Conservation (phyloP, 2,797 vertebrate species). For the Myotis myotis region DNA sequence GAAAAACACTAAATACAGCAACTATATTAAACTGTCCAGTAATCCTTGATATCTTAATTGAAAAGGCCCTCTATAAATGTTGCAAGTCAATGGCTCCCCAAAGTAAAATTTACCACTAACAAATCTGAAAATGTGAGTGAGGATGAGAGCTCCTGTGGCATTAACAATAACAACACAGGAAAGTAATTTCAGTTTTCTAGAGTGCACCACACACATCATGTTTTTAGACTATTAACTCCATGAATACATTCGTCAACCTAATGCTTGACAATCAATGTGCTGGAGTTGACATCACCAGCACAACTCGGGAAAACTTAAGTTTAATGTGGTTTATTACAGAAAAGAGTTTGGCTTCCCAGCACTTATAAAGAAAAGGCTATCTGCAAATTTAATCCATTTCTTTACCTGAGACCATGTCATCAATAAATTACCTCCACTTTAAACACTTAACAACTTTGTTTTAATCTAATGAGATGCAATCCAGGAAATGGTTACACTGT, state of each 20-base stretch:
- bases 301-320: background rate
- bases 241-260: background rate
- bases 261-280: background rate
- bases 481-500: background rate
- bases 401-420: constrained; percentile 3
- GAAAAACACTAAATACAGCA: constrained; percentile 28
- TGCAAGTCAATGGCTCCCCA: background rate
- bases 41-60: constrained; percentile 37
- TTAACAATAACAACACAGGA: background rate
- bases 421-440: constrained; percentile 31
- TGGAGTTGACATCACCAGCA: background rate
- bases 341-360: background rate
- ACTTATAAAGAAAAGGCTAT: background rate
- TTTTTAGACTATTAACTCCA: background rate
- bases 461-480: constrained; percentile 14
- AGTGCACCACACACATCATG: background rate
- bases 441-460: constrained; percentile 2
- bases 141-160: background rate
- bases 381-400: constrained; percentile 22
- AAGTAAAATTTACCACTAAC: constrained; percentile 40
- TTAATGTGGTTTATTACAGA: background rate
- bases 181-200: constrained; percentile 14
- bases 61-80: constrained; percentile 33
- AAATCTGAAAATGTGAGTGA: constrained; percentile 13
- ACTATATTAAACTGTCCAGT: background rate